A percentile compares a stretch with the other conserved stretches of the same genome.
Conservation (phyloP, 2,888 invertebrate genomes). For the Odontothrips loti region DNA sequence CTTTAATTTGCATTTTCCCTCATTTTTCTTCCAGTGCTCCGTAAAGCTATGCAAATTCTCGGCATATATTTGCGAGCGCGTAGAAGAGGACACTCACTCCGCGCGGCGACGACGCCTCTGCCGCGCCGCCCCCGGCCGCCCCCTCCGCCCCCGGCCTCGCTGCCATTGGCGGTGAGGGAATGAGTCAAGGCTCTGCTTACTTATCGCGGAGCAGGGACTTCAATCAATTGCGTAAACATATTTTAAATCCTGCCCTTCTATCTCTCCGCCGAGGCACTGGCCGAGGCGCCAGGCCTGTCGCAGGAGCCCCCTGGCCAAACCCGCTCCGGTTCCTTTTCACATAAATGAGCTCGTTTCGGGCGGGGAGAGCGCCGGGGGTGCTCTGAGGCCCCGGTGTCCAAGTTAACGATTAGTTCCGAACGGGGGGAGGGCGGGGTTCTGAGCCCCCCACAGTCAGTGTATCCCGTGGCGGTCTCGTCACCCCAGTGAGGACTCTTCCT, state of each 20-base stretch:
- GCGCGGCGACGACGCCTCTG: not conserved
- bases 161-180: not conserved
- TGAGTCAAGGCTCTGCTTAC: conserved; percentile 9
- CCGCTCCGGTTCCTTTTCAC: not conserved
- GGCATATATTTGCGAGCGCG: conserved; percentile 21
- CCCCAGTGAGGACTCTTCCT: too few relatives aligned
- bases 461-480: too few relatives aligned
- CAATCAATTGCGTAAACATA: conserved; percentile 26
- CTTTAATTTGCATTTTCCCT: conserved; percentile 24
- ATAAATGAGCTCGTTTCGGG: conserved; percentile 13
- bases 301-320: not conserved
- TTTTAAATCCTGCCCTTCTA: conserved; percentile 3
- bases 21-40: conserved; percentile 24
- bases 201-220: not conserved
- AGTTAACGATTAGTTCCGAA: not conserved
- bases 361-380: not conserved
- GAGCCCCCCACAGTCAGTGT: too few relatives aligned
- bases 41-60: conserved; percentile 26
- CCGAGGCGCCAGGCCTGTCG: not conserved
- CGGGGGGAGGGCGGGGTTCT: too few relatives aligned
- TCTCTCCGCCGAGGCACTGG: not conserved
- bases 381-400: not conserved
- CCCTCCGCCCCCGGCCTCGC: not conserved
- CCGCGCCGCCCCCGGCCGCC: not conserved
- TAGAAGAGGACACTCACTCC: not conserved